Base-by-base conservation (phyloP, 2,888 invertebrate species). In the Erpobdella octoculata region DNA sequence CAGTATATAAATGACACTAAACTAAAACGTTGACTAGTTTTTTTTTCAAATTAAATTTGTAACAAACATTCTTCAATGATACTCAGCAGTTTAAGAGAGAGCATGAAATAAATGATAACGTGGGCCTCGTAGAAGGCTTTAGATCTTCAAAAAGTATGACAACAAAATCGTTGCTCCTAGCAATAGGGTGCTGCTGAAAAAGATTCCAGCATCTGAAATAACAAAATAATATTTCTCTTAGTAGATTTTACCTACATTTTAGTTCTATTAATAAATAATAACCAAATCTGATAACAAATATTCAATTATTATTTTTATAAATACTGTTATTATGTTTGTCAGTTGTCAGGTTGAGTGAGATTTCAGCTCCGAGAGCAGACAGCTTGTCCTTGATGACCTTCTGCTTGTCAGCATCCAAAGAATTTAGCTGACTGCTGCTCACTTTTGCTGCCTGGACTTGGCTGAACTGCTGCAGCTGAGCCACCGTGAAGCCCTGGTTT, bases 401-500 rank as follows among this genome's bases (percentile, higher is more conserved):
- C 41, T 66, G 71, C 25, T 53, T 41, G 69, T 31, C 61, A 9
- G 71, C 35, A 28, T 71, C 71, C 25, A 73, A 68, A 0, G 73
- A 71, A 25, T 73, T 53, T 25, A 66, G 36, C 71, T 73, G 73
- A 36, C 33, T 35, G 35, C 33, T 15, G 15, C 62, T 68, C 18
- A 73, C 21, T 5, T 36, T 33, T 8, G 71, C 62, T 5, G 70
- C 68, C 48, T 73, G 73, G 41, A 48, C 58, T 3, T 21, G 9
- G 46, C 35, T 62, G 36, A 73, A 31, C 33, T 41, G 15, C 28
- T 21, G 33, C 35, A 73, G 46, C 68, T 73, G 73, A 15, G 28
- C 62, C 18, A 25, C 48, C n/a, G 68, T 71, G 62, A 73, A 73
- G 28, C 71, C 73, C 73, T 73, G 62, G n/a, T n/a, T n/a, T n/a